phyloP scores from a whole-genome alignment of 2,113 vertebrate species.

The Jacana jacana region DNA sequence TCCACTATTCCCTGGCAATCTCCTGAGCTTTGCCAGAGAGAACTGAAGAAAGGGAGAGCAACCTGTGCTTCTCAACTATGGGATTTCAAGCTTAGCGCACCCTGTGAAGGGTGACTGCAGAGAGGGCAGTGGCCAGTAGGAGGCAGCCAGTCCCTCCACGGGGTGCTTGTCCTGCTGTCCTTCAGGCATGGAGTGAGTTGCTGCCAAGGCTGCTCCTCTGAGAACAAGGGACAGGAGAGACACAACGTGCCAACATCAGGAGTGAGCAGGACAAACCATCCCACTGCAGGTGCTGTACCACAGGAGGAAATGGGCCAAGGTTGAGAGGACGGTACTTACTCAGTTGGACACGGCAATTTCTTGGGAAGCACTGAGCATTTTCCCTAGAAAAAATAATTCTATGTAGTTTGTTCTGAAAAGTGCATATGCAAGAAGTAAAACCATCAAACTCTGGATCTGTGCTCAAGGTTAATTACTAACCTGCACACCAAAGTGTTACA shows the following conservation, averaged over 20 bases:
- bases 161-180: not conserved
- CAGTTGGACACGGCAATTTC: not conserved
- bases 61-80: fast-evolving
- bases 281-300: not conserved
- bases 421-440: not conserved
- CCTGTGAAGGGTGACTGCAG: not conserved
- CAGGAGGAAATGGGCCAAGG: not conserved
- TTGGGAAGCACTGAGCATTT: not conserved
- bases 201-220: not conserved
- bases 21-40: not conserved
- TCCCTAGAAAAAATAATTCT: not conserved
- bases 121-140: not conserved
- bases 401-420: not conserved
- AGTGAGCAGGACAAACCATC: not conserved
- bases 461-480: not conserved
- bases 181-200: not conserved
- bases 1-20: not conserved
- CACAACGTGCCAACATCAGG: fast-evolving
- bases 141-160: not conserved
- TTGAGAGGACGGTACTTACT: not conserved
- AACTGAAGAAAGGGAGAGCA: not conserved
- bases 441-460: not conserved
- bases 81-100: not conserved
- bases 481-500: not conserved
- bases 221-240: not conserved